These are phyloP conservation scores for Anthrax anthrax DNA, from an alignment of 2,888 invertebrate species.

Conservation along the genomic window DNA sequence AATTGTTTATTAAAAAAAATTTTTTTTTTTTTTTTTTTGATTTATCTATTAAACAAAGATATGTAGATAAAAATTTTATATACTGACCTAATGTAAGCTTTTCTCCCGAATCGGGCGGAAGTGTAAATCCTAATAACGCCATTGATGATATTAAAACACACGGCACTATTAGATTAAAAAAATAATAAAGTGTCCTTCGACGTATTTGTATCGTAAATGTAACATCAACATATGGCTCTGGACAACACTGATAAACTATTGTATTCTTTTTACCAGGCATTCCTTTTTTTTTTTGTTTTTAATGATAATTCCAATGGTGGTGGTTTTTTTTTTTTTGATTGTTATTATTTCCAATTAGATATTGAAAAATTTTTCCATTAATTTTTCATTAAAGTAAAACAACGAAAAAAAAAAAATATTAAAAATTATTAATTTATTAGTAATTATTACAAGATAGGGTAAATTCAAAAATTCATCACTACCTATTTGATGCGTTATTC, in stretches of 20 bases:
- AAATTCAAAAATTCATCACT: too few species aligned
- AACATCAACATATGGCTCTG: slow-evolving; percentile 79
- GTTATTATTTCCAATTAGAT: too few species aligned
- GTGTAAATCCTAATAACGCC: slow-evolving; percentile 93
- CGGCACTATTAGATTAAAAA: slow-evolving; percentile 98
- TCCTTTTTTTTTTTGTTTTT: slow-evolving; percentile 40
- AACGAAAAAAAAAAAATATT: too few species aligned
- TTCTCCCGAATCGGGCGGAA: slow-evolving; percentile 72
- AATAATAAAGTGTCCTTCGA: slow-evolving; percentile 92
- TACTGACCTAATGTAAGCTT: slow-evolving; percentile 36
- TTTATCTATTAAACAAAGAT: too few species aligned
- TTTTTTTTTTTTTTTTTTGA: too few species aligned
- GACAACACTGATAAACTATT: slow-evolving; percentile 83
- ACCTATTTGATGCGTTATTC: too few species aligned
- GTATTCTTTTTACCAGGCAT: slow-evolving; percentile 87
- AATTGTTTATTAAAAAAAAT: neutral
- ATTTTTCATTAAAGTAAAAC: too few species aligned
- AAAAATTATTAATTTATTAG: too few species aligned
- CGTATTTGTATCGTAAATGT: slow-evolving; percentile 95
- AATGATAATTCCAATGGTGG: too few species aligned
- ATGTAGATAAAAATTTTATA: slow-evolving; percentile 8
- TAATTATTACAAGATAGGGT: too few species aligned
- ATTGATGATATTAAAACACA: slow-evolving; percentile 97
- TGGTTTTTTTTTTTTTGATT: too few species aligned
- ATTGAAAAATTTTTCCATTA: too few species aligned